phyloP scores from a whole-genome alignment of 2,797 vertebrate genomes.

The Spondyliosoma cantharus region DNA sequence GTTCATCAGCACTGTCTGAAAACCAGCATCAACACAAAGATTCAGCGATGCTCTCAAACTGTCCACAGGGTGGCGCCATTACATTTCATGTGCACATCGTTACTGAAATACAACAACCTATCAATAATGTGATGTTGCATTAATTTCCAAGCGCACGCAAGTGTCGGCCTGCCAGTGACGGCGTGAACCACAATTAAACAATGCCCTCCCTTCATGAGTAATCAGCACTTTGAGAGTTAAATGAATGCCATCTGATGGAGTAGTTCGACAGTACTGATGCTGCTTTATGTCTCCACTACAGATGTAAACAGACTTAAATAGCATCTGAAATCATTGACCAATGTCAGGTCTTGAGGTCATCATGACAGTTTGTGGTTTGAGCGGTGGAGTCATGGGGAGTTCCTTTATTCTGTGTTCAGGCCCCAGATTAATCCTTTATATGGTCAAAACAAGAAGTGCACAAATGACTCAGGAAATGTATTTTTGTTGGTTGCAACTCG shows the following conservation, averaged over 20 bases:
- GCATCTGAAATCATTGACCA: background rate
- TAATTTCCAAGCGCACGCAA: background rate
- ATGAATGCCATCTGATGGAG: background rate
- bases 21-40: background rate
- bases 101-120: background rate
- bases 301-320: background rate
- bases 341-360: background rate
- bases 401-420: background rate
- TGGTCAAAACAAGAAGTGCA: background rate
- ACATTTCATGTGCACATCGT: background rate
- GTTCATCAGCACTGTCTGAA: background rate
- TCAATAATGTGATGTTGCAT: background rate
- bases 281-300: background rate
- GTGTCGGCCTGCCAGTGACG: background rate
- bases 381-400: too few species aligned
- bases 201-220: background rate
- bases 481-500: too few species aligned
- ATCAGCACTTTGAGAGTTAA: background rate
- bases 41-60: background rate
- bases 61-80: constrained; percentile 31
- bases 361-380: background rate
- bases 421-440: background rate
- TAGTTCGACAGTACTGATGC: background rate
- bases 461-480: background rate
- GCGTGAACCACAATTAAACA: background rate